phyloP scores from a whole-genome alignment of 2,797 vertebrate genomes.

The Gadopsis marmoratus region DNA sequence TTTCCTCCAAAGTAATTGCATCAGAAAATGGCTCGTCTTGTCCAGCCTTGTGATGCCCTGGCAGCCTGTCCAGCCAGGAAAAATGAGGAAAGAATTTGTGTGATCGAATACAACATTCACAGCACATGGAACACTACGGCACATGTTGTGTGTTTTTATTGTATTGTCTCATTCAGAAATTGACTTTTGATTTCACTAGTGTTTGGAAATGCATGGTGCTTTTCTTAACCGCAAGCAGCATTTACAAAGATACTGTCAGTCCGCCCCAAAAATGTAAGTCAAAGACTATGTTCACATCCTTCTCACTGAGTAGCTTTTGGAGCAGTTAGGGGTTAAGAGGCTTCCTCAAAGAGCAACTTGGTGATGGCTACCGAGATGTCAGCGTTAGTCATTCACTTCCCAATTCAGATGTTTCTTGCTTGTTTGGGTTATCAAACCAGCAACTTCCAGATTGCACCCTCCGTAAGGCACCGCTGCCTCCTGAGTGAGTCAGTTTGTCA shows the following conservation, averaged over 20 bases:
- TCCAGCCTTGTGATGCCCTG: not conserved
- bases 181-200: not conserved
- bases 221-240: not conserved
- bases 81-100: not conserved
- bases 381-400: constrained; percentile 37
- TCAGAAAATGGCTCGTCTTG: not conserved
- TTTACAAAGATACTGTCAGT: not conserved
- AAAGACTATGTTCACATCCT: not conserved
- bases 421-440: constrained; percentile 20
- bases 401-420: not conserved
- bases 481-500: not conserved
- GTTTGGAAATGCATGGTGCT: not conserved
- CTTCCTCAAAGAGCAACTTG: constrained; percentile 3
- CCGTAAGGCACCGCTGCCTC: not conserved
- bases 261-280: not conserved
- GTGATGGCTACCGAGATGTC: not conserved
- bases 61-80: not conserved
- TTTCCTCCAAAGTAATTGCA: not conserved
- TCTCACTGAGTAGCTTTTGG: not conserved
- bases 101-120: not conserved
- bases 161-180: not conserved
- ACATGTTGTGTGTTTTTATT: not conserved
- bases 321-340: not conserved
- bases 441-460: constrained; percentile 1
- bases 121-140: not conserved